Evolutionary conservation across 2,797 vertebrate genomes (phyloP).

Genomic region (Pangasius djambal): DNA sequence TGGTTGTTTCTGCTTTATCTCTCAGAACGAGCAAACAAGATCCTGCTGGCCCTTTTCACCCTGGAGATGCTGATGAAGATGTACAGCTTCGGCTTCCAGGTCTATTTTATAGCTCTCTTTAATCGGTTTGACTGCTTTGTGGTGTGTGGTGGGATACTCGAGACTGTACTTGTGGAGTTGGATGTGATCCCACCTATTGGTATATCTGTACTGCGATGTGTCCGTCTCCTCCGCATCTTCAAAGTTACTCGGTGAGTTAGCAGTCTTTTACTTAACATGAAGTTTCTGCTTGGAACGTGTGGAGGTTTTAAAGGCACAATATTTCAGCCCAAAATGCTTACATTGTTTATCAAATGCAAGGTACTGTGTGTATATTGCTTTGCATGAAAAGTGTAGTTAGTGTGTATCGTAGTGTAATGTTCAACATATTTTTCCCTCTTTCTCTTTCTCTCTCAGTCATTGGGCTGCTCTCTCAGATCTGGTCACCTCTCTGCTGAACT

Average conservation of each 20-base stretch:
- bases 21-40: constrained; percentile 89
- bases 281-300: not conserved
- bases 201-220: constrained; percentile 94
- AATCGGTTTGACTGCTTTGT: constrained; percentile 99
- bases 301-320: not conserved
- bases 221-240: constrained; percentile 92
- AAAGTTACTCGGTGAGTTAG: constrained; percentile 91
- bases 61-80: constrained; percentile 92
- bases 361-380: not conserved
- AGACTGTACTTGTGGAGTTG: constrained; percentile 95
- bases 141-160: constrained; percentile 93
- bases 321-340: not conserved
- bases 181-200: constrained; percentile 94
- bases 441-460: constrained; percentile 75
- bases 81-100: constrained; percentile 86
- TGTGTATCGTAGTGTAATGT: not conserved
- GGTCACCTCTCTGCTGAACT: constrained; percentile 96
- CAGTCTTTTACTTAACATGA: not conserved
- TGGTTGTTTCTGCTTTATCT: constrained; percentile 8
- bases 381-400: not conserved
- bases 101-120: constrained; percentile 95
- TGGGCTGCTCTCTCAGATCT: constrained; percentile 97
- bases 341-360: not conserved
- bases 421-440: not conserved
- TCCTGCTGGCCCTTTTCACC: constrained; percentile 88